Base-by-base conservation (phyloP, 2,113 vertebrate genomes). In the Synchiropus splendidus region DNA sequence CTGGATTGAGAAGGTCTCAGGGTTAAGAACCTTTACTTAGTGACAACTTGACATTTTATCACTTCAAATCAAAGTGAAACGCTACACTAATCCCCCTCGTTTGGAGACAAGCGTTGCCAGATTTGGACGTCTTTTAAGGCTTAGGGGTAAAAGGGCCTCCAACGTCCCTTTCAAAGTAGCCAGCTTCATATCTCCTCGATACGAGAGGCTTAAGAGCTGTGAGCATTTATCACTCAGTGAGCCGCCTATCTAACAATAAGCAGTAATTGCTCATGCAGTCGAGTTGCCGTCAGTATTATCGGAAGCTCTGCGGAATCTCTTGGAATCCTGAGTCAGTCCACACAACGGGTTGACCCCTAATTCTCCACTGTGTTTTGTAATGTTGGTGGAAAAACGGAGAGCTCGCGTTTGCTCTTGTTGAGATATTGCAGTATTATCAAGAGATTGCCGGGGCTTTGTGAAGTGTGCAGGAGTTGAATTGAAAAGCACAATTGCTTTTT, bases 141-240 rank as follows among this genome's bases (percentile, higher is more conserved):
- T 76, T 72, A 65, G 51, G 51, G 53, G 56, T 82, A 62, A 80
- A 67, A 70, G 67, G 64, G 65, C 62, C 72, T 74, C 63, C 58
- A 66, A 73, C 53, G 53, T 58, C 67, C 54, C 55, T 64, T 74
- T 78, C 52, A 78, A 57, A 62, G 59, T 57, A 53, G 54, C 50
- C 70, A 34, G 53, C 27, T 35, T 65, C 48, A 47, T 72, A 75
- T 70, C 61, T 18, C 36, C 49, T 50, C 69, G 62, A 68, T 69
- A 58, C 43, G 46, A 61, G 46, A 51, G 70, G 73, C 67, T 80
- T 72, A 80, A 47, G 50, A 65, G 65, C 32, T 1, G 4, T 47
- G 54, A 42, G 21, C 48, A 71, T 48, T 67, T 78, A 75, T 75
- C 64, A 48, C 61, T 49, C 64, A 35, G 46, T 49, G 45, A 68